Percentiles rank a stretch among this genome's conserved stretches.
Conservation (phyloP, 1,140 invertebrate species). For the Muscidifurax raptorellus region DNA sequence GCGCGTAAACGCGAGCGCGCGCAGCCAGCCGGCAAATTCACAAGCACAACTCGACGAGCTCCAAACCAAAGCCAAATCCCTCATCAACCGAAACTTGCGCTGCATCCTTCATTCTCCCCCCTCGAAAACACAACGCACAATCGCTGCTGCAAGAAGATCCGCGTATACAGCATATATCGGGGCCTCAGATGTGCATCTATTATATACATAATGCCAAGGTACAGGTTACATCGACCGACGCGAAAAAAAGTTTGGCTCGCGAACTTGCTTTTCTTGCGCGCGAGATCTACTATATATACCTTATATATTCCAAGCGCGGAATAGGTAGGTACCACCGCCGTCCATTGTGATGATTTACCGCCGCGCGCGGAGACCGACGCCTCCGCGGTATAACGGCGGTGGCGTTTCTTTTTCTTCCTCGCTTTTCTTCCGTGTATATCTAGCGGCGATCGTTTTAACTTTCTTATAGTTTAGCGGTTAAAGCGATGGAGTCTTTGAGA, state of each 20-base stretch:
- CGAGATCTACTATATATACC: neutral
- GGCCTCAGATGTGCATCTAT: conserved; percentile 16
- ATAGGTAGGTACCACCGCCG: neutral
- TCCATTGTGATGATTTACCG: conserved; percentile 44
- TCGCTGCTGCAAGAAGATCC: no score
- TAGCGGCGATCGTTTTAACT: conserved; percentile 21
- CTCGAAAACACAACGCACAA: neutral
- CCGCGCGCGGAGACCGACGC: neutral
- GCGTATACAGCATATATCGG: neutral
- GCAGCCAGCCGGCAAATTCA: neutral
- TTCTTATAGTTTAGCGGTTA: neutral
- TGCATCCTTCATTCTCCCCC: no score
- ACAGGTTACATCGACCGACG: neutral
- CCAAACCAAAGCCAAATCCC: neutral
- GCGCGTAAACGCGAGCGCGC: neutral
- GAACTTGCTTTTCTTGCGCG: neutral
- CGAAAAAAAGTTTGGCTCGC: conserved; percentile 32
- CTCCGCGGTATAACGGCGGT: neutral
- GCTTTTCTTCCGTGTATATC: neutral
- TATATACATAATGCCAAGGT: neutral
- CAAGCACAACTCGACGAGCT: neutral
- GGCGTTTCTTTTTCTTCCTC: conserved; percentile 18
- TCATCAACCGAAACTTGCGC: neutral
- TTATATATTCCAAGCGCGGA: neutral
- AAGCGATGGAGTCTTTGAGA: neutral